Evolutionary conservation across 2,113 vertebrate species (phyloP).

Genomic region (Gopherus evgoodei): DNA sequence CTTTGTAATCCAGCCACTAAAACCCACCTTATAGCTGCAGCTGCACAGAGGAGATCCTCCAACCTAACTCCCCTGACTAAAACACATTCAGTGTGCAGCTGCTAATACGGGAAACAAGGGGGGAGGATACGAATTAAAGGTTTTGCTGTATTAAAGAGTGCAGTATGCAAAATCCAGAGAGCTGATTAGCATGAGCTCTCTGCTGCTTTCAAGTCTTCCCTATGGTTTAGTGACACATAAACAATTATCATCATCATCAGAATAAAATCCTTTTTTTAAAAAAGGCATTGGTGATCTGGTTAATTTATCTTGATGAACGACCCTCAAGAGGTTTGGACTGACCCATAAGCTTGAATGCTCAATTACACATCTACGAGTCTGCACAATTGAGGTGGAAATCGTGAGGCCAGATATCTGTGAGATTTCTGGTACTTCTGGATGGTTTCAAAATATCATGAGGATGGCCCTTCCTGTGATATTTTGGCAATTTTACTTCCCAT

Average conservation of each 20-base stretch:
- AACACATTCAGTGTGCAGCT: slow-evolving; percentile 49
- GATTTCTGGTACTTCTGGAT: neutral
- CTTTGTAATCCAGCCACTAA: slow-evolving; percentile 65
- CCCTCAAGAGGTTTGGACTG: neutral
- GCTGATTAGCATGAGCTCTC: slow-evolving; percentile 5
- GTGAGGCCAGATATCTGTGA: neutral
- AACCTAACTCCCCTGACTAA: slow-evolving; percentile 57
- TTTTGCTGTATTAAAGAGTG: slow-evolving; percentile 17
- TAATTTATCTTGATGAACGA: neutral
- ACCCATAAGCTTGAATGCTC: neutral
- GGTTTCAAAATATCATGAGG: neutral
- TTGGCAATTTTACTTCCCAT: neutral
- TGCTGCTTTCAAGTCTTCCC: neutral
- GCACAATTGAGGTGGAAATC: neutral
- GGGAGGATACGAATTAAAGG: neutral
- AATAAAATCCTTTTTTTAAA: neutral
- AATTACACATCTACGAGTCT: neutral
- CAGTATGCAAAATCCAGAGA: slow-evolving; percentile 7
- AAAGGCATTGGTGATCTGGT: neutral
- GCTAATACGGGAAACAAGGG: slow-evolving; percentile 43
- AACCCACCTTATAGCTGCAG: slow-evolving; percentile 54
- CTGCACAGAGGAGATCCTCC: slow-evolving; percentile 57
- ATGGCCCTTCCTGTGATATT: neutral
- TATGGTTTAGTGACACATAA: neutral
- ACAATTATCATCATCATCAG: neutral